phyloP scores from a whole-genome alignment of 2,797 vertebrate species.

The Oreochromis mossambicus region DNA sequence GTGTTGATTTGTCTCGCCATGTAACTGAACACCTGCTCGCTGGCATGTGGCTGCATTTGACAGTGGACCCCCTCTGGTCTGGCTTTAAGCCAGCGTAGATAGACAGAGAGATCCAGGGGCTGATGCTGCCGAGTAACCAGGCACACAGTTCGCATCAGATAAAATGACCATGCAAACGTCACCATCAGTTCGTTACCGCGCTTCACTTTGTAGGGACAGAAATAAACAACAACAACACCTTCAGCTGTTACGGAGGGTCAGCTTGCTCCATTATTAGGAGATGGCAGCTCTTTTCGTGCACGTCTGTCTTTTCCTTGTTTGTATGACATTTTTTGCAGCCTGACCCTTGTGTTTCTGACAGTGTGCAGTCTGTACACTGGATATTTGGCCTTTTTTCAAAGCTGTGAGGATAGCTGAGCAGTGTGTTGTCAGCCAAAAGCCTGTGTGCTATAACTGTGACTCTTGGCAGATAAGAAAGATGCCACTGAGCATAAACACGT shows the following conservation, averaged over 20 bases:
- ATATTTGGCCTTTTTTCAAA: neutral
- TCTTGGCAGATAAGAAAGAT: neutral
- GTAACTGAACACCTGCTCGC: constrained; percentile 8
- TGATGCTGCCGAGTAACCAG: constrained; percentile 11
- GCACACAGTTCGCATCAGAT: constrained; percentile 24
- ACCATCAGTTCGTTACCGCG: neutral
- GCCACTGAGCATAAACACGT: neutral
- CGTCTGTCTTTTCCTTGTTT: neutral
- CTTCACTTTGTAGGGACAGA: neutral
- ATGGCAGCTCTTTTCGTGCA: neutral
- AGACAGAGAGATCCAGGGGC: constrained; percentile 22
- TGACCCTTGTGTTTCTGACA: neutral
- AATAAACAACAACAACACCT: neutral
- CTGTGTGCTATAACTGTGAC: neutral
- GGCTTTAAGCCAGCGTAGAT: constrained; percentile 30
- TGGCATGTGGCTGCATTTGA: constrained; percentile 7
- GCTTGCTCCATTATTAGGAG: neutral
- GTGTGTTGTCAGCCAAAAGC: neutral
- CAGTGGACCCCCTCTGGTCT: neutral
- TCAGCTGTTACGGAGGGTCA: neutral
- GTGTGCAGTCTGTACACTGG: neutral
- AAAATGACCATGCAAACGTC: constrained; percentile 2
- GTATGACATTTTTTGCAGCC: constrained; percentile 22
- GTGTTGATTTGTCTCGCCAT: neutral
- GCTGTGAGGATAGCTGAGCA: neutral